Evolutionary conservation across 92 coral and sea anemone species (phyloP).

Genomic region (Scolanthus callimorphus): DNA sequence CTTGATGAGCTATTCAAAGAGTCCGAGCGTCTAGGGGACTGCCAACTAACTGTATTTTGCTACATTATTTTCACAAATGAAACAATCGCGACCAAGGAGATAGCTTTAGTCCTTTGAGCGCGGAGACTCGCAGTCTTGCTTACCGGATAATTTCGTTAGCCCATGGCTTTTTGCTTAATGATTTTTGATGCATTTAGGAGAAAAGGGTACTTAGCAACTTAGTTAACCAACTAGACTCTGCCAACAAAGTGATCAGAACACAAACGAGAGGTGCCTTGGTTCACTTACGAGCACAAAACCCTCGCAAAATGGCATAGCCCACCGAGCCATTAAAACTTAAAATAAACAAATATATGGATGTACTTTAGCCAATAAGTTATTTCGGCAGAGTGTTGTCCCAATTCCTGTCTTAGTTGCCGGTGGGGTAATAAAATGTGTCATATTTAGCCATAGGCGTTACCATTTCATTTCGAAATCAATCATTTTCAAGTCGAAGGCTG

Average conservation of each 20-base stretch:
- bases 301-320: no score
- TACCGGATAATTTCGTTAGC: constrained; percentile 8
- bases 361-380: no score
- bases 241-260: neutral
- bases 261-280: neutral
- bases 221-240: constrained; percentile 1
- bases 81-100: neutral
- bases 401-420: no score
- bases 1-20: no score
- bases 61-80: neutral
- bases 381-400: no score
- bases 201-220: neutral
- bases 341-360: no score
- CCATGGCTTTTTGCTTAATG: constrained; percentile 1
- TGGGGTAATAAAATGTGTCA: no score
- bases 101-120: neutral
- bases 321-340: no score
- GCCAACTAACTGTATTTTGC: neutral
- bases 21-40: neutral
- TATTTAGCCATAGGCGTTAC: neutral
- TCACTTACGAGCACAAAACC: no score
- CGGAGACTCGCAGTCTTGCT: neutral
- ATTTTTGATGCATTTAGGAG: neutral
- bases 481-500: neutral
- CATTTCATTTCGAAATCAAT: neutral